These are phyloP conservation scores for Meriones unguiculatus DNA, from an alignment of 2,113 vertebrate genomes.

Conservation along the genomic window DNA sequence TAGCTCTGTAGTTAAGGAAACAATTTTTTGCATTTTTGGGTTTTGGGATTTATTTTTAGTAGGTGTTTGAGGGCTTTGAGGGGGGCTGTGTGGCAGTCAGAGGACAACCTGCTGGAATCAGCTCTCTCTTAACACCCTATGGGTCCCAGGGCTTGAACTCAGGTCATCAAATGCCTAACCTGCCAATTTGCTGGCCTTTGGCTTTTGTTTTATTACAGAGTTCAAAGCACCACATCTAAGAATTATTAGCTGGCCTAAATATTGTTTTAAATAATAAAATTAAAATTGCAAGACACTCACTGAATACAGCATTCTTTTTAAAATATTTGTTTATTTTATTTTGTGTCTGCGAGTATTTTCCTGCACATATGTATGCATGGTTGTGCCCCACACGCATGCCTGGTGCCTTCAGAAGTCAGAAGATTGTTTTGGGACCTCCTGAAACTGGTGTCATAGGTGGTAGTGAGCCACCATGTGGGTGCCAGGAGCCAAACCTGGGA, in stretches of 20 bases:
- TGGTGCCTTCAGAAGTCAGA: not conserved
- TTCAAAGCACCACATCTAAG: not conserved
- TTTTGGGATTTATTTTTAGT: not conserved
- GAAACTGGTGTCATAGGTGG: not conserved
- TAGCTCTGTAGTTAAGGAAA: not conserved
- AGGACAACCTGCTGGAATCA: not conserved
- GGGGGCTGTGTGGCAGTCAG: not conserved
- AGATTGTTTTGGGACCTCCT: not conserved
- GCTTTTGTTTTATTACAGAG: not conserved
- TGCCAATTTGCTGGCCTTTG: not conserved
- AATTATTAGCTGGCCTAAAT: not conserved
- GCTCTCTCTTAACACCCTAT: not conserved
- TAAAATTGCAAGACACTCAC: not conserved
- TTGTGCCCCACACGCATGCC: not conserved
- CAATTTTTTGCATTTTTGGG: not conserved
- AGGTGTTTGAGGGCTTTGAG: not conserved
- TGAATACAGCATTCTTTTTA: not conserved
- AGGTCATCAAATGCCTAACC: not conserved
- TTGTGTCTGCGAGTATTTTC: not conserved
- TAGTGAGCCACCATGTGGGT: not conserved
- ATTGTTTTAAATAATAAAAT: not conserved
- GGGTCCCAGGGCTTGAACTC: not conserved
- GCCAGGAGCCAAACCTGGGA: not conserved
- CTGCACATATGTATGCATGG: not conserved
- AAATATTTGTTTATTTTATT: not conserved